Base-by-base conservation (phyloP, 2,888 invertebrate species). In the Chelonus formosanus region DNA sequence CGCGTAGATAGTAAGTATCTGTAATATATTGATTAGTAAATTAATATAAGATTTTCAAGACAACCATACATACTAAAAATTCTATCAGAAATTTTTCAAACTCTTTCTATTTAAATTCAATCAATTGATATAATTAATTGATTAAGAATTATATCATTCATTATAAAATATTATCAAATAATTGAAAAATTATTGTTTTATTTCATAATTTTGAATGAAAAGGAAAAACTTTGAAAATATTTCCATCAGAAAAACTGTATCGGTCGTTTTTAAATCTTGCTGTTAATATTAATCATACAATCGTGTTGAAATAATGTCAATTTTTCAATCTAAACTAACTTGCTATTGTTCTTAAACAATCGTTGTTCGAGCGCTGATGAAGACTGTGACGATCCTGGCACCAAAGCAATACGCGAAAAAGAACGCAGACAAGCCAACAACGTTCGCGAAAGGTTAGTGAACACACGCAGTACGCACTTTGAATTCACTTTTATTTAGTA, bases 341-440 rank as follows among this genome's bases (percentile, higher is more conserved):
- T 78, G 74, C 74, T 80, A 71, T 83, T 20, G 78, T 81, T 76
- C 81, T 84, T 82, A 75, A 81, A 83, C 74, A 80, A 79, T 76
- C 89, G 92, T 86, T 92, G 92, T 85, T 93, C 92, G 84, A 93
- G 93, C 80, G 93, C 92, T 68, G 93, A 94, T 81, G 93, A 94
- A 84, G 90, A 90, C 78, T 93, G 92, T 84, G 91, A 90, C 85
- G 90, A 90, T 82, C 95, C 95, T 59, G 91, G 91, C 87, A 91
- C 92, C 81, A 96, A 96, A 89, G 94, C 94, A 80, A 93, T 95
- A 86, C 90, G 96, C 85, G 97, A 98, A 88, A 91, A 93, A 87
- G 95, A 97, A 87, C 90, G 97, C 79, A 89, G 97, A 75, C 96
- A 96, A 86, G 97, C 97, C 83, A 98, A 98, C 90, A 98, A 98